A percentile compares a stretch with the other conserved stretches of the same genome.
phyloP scores from a whole-genome alignment of 2,113 vertebrate species.

The Nannobrachium achirus region DNA sequence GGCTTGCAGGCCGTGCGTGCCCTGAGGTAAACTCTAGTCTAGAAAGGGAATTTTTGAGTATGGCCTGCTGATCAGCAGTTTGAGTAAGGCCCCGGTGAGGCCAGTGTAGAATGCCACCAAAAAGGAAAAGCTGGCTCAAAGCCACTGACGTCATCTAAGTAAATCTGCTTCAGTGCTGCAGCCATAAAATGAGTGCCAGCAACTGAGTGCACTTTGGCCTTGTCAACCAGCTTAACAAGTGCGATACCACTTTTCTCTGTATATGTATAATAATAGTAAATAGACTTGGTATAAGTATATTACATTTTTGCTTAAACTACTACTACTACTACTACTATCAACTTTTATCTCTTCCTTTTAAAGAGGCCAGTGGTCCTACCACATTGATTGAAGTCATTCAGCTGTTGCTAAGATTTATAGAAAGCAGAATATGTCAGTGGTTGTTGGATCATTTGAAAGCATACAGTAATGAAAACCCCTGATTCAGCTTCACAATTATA shows the following conservation, averaged over 20 bases:
- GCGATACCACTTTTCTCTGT: constrained; percentile 31
- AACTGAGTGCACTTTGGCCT: constrained; percentile 89
- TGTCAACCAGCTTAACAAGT: constrained; percentile 79
- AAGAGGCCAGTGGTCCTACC: constrained; percentile 8
- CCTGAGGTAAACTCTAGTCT: constrained; percentile 87
- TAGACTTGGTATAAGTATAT: constrained; percentile 16
- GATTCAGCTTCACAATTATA: constrained; percentile 56
- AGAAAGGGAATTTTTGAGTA: constrained; percentile 90
- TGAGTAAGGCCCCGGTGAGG: constrained; percentile 84
- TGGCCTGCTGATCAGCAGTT: constrained; percentile 84
- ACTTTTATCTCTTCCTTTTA: constrained; percentile 7
- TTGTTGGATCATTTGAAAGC: background rate
- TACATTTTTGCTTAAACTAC: constrained; percentile 17
- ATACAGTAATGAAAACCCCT: constrained; percentile 17
- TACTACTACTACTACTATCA: too few species aligned
- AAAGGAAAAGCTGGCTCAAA: constrained; percentile 88
- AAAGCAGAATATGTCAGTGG: constrained; percentile 16
- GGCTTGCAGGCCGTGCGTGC: constrained; percentile 75
- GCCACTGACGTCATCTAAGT: constrained; percentile 94
- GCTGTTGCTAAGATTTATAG: constrained; percentile 22
- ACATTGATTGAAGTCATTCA: constrained; percentile 8
- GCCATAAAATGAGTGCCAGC: constrained; percentile 86
- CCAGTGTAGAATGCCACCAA: constrained; percentile 87
- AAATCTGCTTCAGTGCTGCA: constrained; percentile 88
- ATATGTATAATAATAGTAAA: constrained; percentile 38